Evolutionary conservation across 2,113 vertebrate genomes (phyloP).

Genomic region (Psilopogon haemacephalus): DNA sequence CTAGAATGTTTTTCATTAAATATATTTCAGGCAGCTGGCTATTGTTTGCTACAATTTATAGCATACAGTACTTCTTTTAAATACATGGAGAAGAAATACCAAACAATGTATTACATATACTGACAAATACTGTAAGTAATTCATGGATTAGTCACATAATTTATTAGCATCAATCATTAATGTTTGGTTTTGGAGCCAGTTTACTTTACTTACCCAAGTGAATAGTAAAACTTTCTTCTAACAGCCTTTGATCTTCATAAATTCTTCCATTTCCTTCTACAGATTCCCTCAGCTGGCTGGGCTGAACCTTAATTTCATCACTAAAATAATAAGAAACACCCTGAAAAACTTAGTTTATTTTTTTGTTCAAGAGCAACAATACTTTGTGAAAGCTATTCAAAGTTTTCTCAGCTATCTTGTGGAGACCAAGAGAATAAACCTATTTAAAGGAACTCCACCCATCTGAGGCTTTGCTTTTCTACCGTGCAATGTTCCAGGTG

Average conservation of each 20-base stretch:
- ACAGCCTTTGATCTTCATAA: constrained; percentile 91
- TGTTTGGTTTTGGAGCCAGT: not conserved
- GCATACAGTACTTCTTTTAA: not conserved
- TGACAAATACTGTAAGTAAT: not conserved
- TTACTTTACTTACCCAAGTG: constrained; percentile 85
- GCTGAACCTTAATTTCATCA: constrained; percentile 95
- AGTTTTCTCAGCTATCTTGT: not conserved
- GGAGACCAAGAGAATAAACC: not conserved
- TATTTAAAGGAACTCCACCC: not conserved
- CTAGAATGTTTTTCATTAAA: not conserved
- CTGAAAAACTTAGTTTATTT: not conserved
- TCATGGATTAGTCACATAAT: not conserved
- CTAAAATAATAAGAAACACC: constrained; percentile 66
- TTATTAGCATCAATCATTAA: not conserved
- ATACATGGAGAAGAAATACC: not conserved
- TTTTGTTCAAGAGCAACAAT: not conserved
- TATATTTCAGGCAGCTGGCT: not conserved
- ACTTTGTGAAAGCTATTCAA: not conserved
- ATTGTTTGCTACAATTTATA: not conserved
- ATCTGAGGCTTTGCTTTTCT: not conserved
- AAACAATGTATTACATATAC: not conserved
- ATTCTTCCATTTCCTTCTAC: constrained; percentile 82
- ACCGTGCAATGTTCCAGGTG: not conserved
- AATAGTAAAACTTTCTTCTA: constrained; percentile 99
- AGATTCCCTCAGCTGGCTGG: constrained; percentile 84